Base-by-base conservation (phyloP, 2,888 invertebrate genomes). In the Sarcophaga carnaria region DNA sequence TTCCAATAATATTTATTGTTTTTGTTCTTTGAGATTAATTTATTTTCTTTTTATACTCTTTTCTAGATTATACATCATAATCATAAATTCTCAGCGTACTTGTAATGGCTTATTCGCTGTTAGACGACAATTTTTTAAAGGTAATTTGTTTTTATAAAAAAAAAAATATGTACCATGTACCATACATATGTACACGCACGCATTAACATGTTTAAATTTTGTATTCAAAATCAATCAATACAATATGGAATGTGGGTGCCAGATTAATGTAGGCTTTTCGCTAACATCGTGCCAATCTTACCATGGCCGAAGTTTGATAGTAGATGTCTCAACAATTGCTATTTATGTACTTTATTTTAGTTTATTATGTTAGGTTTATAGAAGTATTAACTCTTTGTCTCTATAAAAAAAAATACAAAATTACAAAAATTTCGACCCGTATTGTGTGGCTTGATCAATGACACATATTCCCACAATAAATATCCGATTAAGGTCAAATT, bases 281-380 rank as follows among this genome's bases (percentile, higher is more conserved):
- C 84, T 80, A 84, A 84, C 84, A 75, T 84, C 80, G 84, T 62
- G 37, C 76, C 84, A 71, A 80, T 49, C 25, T 45, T n/a, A 17
- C 70, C 70, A 76, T 84, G 80, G 76, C 8, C 80, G 84, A 84
- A 80, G 84, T 84, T 80, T 84, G 80, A 84, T 71, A 84, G 83
- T 84, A 84, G 75, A 72, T 4, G 66, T 49, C 84, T 67, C 80
- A 75, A 84, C 80, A 84, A 45, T 70, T 77, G 17, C 5, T n/a
- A n/a, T n/a, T 22, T 2, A 47, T 14, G 6, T 49, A 20, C n/a
- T 22, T 49, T 49, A 22, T 63, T 45, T 17, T n/a, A 54, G 54
- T 14, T 14, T 12, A 10, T 17, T 8, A 17, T 27, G 2, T 14
- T 37, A 14, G 10, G 25, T 37, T 37, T 8, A 37, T 37, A 10